Base-by-base conservation (phyloP, 2,113 vertebrate genomes). In the Corydoras maculifer region DNA sequence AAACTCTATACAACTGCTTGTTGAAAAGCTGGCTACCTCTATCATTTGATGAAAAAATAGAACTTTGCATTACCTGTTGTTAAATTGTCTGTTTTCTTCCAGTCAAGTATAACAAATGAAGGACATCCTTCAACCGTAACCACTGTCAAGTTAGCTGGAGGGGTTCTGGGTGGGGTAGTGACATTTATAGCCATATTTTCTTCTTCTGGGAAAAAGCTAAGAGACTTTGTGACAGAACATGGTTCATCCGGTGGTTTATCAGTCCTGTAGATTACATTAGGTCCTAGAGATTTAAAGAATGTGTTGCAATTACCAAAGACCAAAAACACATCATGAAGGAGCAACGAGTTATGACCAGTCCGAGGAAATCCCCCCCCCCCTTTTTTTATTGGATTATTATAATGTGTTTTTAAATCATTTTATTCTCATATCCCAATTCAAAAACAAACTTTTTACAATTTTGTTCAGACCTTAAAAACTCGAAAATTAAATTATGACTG, bases 71-170 rank as follows among this genome's bases (percentile, higher is more conserved):
- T 82, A 98, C 97, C 95, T 83, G 86, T 95, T 69, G 95, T 94
- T 67, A 97, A 95, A 49, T 99, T 99, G 72, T 92, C 86, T 12
- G 91, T 81, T 73, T 92, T 92, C 58, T 96, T 83, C 97, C 97
- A 99, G 80, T 96, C 93, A 43, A 99, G 51, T 78, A 99, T 94
- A 82, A 99, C 86, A 0, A 99, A 99, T 2, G 94, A 94, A 0
- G 96, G 87, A 72, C 97, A 99, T 8, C 97, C 97, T 73, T 99
- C 97, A 69, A 99, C 96, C 0, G 95, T 97, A 58, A 98, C 89
- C 81, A 99, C 92, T 0, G 96, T 99, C 79, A 99, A 84, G 74
- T 99, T 99, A 66, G 94, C 91, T 12, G 95, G 96, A 35, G 94
- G 90, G 25, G 88, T 82, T 53, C 90, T 90, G 0, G 97, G 96